Evolutionary conservation across 2,888 invertebrate genomes (phyloP).

Genomic region (Hanleya hanleyi): DNA sequence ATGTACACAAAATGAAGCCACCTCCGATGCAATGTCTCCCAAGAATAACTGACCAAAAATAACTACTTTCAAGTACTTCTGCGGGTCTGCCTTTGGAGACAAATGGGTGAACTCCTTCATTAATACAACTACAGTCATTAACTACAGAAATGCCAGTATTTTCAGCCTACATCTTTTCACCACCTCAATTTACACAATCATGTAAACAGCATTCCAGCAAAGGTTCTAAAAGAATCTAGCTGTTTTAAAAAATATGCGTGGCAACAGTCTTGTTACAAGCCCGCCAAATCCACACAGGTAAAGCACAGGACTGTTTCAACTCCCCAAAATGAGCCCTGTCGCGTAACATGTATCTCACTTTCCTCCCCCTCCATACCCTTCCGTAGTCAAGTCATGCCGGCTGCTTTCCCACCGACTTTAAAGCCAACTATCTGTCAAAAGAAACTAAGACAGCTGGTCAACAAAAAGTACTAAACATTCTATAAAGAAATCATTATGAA

Average conservation of each 20-base stretch:
- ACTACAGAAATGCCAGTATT: too few species aligned
- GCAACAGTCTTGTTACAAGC: not conserved
- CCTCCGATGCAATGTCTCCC: not conserved
- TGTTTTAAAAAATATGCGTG: too few species aligned
- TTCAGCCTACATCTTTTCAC: not conserved
- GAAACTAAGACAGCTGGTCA: not conserved
- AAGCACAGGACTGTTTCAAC: not conserved
- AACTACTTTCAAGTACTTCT: too few species aligned
- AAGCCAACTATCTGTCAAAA: constrained; percentile 24
- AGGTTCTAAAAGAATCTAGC: too few species aligned
- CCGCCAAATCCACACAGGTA: not conserved
- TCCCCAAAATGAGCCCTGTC: not conserved
- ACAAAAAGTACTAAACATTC: not conserved
- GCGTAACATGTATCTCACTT: not conserved
- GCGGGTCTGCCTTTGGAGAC: too few species aligned
- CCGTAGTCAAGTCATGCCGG: constrained; percentile 62
- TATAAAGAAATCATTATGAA: not conserved
- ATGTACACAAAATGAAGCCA: not conserved
- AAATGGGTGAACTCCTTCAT: too few species aligned
- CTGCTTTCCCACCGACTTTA: constrained; percentile 11
- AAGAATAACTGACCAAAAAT: not conserved
- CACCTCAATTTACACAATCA: constrained; percentile 4
- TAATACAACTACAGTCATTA: too few species aligned
- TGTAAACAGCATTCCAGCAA: not conserved
- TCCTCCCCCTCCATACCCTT: constrained; percentile 40